Base-by-base conservation (phyloP, 2,888 invertebrate species). In the Phaedon cochleariae region DNA sequence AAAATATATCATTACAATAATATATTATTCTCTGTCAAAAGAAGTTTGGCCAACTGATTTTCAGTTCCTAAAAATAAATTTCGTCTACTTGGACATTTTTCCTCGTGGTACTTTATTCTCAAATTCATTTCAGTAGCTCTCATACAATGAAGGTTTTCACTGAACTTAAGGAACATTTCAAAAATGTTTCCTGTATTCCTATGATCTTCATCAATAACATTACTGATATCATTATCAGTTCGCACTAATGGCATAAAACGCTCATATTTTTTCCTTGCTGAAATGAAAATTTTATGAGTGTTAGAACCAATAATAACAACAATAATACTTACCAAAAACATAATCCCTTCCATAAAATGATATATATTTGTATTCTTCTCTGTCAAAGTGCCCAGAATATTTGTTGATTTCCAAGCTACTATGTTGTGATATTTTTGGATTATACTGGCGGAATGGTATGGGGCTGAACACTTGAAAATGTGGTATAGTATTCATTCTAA, bases 401-500 rank as follows among this genome's bases (percentile, higher is more conserved):
- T 92, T 91, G 79, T 90, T 90, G 18, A 92, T 86, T 73, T 94
- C 92, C 3, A 89, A 82, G 58, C 87, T 86, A 6, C 70, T 53
- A 12, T 72, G 62, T 59, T 78, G 73, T 0, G 80, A 68, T 71
- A 90, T 85, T 76, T 88, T 87, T 52, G 94, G 95, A 77, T 96
- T 89, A 85, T 92, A 96, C 79, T 95, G 93, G 76, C 92, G 88
- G 84, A 97, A 98, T 18, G 94, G 94, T 72, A 96, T 90, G n/a
- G 97, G 95, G 77, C 92, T 91, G 85, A 92, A 98, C 76, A 97
- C 90, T 86, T 97, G 97, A 84, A 90, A 92, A 71, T 92, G 92
- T 72, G 86, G 85, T 70, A 98, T 95, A 1, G 96, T 96, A 84
- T 97, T 98, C 94, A 98, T 96, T 65, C 97, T 90, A 10, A 96